Conservation (phyloP, 2,797 vertebrate species). For the Rhyacichthys aspro region DNA sequence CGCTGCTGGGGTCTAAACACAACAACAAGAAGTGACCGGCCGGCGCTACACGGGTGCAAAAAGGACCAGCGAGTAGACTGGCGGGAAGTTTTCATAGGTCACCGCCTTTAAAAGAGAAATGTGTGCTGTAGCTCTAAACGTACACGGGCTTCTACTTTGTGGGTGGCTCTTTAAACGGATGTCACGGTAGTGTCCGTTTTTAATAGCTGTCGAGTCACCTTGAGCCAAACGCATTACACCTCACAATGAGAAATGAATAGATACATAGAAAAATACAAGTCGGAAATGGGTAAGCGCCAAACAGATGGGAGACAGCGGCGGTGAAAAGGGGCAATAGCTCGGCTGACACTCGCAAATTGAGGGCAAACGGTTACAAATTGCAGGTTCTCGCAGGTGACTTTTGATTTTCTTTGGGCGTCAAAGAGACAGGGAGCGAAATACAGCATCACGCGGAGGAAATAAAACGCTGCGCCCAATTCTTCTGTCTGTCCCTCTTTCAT, state of each 20-base stretch:
- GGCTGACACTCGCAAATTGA: conserved; percentile 57
- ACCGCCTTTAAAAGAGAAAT: conserved; percentile 23
- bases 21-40: conserved; percentile 56
- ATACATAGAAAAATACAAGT: conserved; percentile 5
- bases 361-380: conserved; percentile 47
- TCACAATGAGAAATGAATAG: conserved; percentile 46
- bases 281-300: conserved; percentile 11
- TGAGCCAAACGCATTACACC: conserved; percentile 19
- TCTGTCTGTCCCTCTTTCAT: conserved; percentile 7
- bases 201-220: conserved; percentile 29
- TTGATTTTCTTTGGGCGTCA: conserved; percentile 45
- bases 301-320: conserved; percentile 9
- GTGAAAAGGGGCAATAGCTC: conserved; percentile 34
- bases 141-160: conserved; percentile 14
- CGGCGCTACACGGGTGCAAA: conserved; percentile 59
- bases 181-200: conserved; percentile 36
- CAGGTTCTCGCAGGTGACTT: conserved; percentile 26
- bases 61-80: conserved; percentile 42
- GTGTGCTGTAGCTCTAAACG: conserved; percentile 6
- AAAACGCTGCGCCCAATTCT: conserved; percentile 19
- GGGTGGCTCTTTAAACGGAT: conserved; percentile 43
- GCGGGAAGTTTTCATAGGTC: conserved; percentile 29
- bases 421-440: conserved; percentile 21
- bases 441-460: conserved; percentile 8
- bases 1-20: conserved; percentile 34